Conservation (phyloP, 2,888 invertebrate species). For the Caenorhabditis macrosperma region DNA sequence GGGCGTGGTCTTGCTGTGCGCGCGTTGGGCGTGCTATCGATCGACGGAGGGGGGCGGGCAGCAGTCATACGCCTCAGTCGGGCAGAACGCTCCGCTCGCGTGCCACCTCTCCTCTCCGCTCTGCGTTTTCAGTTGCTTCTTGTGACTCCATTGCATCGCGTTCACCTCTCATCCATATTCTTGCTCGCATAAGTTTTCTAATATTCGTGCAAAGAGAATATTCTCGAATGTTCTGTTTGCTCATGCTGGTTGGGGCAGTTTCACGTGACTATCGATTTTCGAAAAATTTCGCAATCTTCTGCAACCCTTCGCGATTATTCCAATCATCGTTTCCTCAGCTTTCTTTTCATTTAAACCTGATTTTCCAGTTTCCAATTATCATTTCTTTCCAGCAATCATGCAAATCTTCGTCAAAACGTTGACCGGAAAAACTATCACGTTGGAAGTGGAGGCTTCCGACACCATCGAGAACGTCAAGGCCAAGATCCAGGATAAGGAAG, state of each 20-base stretch:
- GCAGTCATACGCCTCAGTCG: slow-evolving; percentile 47
- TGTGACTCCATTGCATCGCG: too few species aligned
- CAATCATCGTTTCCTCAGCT: background rate
- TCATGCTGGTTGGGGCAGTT: background rate
- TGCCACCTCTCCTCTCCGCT: slow-evolving; percentile 20
- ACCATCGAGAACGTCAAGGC: slow-evolving; percentile 69
- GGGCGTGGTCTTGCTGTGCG: slow-evolving; percentile 35
- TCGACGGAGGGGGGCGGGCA: slow-evolving; percentile 10
- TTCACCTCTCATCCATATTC: background rate
- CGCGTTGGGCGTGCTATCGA: slow-evolving; percentile 33
- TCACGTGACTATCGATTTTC: slow-evolving; percentile 15
- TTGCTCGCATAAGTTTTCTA: background rate
- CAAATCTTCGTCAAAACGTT: slow-evolving; percentile 93
- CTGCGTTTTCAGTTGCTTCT: background rate
- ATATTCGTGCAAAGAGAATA: background rate
- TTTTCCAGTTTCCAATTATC: background rate
- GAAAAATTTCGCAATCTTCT: slow-evolving; percentile 39
- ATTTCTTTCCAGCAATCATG: slow-evolving; percentile 83
- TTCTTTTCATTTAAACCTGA: background rate
- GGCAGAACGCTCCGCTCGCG: slow-evolving; percentile 40
- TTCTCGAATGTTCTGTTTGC: background rate
- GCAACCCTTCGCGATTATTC: background rate
- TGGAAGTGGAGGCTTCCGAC: too few species aligned
- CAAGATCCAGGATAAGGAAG: slow-evolving; percentile 69
- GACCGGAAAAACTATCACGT: too few species aligned